These are phyloP conservation scores for Platerodrilus igneus DNA, from an alignment of 2,888 invertebrate genomes.

Conservation along the genomic window DNA sequence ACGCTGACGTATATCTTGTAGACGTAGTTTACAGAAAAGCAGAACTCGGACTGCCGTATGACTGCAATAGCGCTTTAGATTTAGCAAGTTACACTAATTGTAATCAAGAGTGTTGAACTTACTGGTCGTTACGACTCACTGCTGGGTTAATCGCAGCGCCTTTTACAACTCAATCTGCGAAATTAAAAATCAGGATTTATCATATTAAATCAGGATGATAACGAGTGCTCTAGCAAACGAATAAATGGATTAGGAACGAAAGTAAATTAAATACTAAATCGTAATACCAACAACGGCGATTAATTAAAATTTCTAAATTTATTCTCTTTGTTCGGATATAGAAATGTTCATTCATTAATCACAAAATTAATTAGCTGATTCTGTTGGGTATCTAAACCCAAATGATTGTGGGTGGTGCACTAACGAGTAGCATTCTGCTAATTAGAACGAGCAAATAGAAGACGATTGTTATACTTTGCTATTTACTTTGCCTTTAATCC, in stretches of 20 bases:
- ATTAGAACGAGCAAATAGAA: constrained; percentile 36
- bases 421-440: constrained; percentile 37
- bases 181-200: constrained; percentile 21
- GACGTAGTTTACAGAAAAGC: too few species aligned
- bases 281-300: constrained; percentile 27
- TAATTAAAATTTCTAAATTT: constrained; percentile 32
- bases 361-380: constrained; percentile 34
- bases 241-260: constrained; percentile 14
- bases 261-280: constrained; percentile 25
- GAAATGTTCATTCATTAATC: constrained; percentile 34
- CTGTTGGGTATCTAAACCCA: constrained; percentile 27
- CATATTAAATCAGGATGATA: constrained; percentile 16
- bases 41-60: too few species aligned
- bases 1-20: too few species aligned
- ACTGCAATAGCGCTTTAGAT: constrained; percentile 14
- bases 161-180: constrained; percentile 17
- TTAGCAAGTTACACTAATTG: constrained; percentile 19
- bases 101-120: constrained; percentile 11
- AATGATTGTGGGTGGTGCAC: constrained; percentile 27
- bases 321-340: constrained; percentile 27
- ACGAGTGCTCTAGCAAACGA: constrained; percentile 15
- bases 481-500: constrained; percentile 29
- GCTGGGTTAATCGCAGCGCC: constrained; percentile 17
- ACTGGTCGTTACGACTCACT: constrained; percentile 13
- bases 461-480: constrained; percentile 32